Evolutionary conservation across 35 echinoderm and acorn worm genomes (phyloP).

Genomic region (Stichopus chloronotus): DNA sequence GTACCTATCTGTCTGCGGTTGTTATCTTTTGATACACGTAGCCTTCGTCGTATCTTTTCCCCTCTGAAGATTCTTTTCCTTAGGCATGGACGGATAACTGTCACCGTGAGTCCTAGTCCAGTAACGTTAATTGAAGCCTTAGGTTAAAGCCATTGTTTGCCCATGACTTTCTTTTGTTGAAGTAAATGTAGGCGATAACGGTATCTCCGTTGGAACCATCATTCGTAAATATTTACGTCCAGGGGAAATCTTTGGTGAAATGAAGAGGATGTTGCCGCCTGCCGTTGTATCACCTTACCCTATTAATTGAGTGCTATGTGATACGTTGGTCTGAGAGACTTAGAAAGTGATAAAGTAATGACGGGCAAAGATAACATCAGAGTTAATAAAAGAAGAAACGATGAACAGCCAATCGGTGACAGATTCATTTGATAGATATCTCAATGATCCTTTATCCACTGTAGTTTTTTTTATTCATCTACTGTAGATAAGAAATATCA

Average conservation of each 20-base stretch:
- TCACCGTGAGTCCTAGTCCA: not conserved
- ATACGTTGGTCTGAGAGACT: not conserved
- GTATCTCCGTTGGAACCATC: not conserved
- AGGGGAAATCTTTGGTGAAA: slow-evolving; percentile 11
- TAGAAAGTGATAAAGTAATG: slow-evolving; percentile 1
- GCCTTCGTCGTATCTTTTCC: no score
- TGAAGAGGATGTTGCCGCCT: not conserved
- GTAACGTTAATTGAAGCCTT: not conserved
- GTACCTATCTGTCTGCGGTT: no score
- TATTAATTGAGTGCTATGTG: slow-evolving; percentile 19
- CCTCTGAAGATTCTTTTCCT: no score
- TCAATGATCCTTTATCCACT: not conserved
- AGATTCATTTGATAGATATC: not conserved
- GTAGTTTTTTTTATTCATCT: not conserved
- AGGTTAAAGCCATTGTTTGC: not conserved
- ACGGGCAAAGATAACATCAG: not conserved
- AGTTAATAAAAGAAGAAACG: not conserved
- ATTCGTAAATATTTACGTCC: slow-evolving; percentile 31
- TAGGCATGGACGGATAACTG: not conserved
- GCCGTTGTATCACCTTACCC: slow-evolving; percentile 1
- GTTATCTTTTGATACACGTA: no score
- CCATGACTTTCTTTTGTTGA: not conserved
- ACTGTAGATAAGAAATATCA: no score
- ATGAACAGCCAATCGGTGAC: not conserved
- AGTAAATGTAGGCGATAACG: not conserved